Conservation (phyloP, 1,140 invertebrate species). For the Subanguina moxae region DNA sequence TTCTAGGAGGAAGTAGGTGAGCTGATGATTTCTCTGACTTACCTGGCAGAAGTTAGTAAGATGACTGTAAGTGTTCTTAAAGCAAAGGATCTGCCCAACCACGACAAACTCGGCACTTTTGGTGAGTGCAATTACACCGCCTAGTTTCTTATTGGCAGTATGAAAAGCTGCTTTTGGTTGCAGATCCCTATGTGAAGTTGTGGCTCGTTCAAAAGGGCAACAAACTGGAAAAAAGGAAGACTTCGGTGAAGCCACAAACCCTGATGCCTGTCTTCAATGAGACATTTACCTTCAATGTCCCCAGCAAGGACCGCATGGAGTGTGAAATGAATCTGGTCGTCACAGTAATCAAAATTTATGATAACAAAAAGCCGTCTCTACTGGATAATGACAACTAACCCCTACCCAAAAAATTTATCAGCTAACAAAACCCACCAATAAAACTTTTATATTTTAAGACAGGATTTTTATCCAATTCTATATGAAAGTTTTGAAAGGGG, state of each 20-base stretch:
- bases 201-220: constrained; percentile 92
- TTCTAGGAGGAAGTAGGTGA: constrained; percentile 75
- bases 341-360: constrained; percentile 45
- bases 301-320: constrained; percentile 79
- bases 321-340: constrained; percentile 51
- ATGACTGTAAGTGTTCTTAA: constrained; percentile 73
- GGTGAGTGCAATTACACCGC: constrained; percentile 26
- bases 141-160: too few species aligned
- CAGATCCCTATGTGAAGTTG: constrained; percentile 92
- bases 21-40: constrained; percentile 74
- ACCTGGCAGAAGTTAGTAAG: constrained; percentile 73
- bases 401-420: too few species aligned
- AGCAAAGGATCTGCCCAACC: constrained; percentile 42
- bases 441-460: too few species aligned
- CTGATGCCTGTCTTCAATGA: constrained; percentile 88
- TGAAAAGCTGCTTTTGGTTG: constrained; percentile 14
- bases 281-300: constrained; percentile 77
- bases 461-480: too few species aligned
- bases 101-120: constrained; percentile 62
- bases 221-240: constrained; percentile 87
- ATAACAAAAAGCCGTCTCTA: too few species aligned
- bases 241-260: constrained; percentile 87
- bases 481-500: too few species aligned
- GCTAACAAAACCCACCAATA: too few species aligned
- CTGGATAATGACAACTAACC: too few species aligned